Conservation (phyloP, 2,113 vertebrate species). For the Pseudopipra pipra region DNA sequence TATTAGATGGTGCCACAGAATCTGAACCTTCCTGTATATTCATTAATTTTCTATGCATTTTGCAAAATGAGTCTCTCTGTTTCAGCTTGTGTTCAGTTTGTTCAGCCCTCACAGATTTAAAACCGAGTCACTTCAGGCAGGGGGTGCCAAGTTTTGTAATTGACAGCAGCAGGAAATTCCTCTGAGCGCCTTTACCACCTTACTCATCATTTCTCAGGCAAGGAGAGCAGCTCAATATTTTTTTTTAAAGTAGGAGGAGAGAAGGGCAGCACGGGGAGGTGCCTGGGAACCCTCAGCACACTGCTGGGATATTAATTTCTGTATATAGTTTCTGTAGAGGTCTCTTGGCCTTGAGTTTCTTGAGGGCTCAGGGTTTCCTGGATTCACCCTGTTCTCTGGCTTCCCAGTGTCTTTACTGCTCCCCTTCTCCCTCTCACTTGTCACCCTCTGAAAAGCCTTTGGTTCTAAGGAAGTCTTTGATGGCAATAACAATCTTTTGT, state of each 20-base stretch:
- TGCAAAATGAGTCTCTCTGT: background rate
- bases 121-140: background rate
- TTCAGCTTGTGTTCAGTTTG: background rate
- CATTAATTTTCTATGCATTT: background rate
- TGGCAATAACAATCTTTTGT: background rate
- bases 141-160: constrained; percentile 42
- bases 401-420: background rate
- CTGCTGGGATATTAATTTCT: background rate
- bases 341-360: background rate
- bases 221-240: background rate
- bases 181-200: background rate
- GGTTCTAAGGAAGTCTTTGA: background rate
- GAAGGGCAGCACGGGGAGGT: background rate
- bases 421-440: background rate
- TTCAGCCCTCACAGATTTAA: background rate
- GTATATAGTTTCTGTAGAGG: background rate
- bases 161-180: constrained; percentile 54
- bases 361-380: background rate
- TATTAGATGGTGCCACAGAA: background rate
- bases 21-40: background rate
- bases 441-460: background rate
- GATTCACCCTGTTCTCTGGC: background rate
- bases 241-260: background rate
- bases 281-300: background rate
- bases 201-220: constrained; percentile 29